Percentiles rank a stretch among this genome's conserved stretches.
phyloP scores from a whole-genome alignment of 1,140 invertebrate species.

The Sinonovacula constricta region DNA sequence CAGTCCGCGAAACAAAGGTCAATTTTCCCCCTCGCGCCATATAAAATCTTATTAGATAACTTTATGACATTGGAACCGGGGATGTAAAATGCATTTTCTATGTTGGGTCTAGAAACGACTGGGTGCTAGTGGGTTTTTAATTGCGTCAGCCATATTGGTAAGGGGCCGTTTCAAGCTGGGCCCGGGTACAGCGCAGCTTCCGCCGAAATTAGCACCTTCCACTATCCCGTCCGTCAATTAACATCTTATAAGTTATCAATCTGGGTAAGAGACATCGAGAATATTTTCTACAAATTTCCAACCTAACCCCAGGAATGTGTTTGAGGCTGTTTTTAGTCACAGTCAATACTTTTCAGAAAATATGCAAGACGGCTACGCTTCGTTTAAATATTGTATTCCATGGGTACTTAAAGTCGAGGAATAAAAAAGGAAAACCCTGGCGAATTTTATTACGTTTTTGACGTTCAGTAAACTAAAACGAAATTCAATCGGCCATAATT shows the following conservation, averaged over 20 bases:
- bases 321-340: slow-evolving; percentile 13
- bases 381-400: slow-evolving; percentile 29
- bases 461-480: slow-evolving; percentile 44
- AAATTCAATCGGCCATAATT: slow-evolving; percentile 47
- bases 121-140: slow-evolving; percentile 48
- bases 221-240: slow-evolving; percentile 16
- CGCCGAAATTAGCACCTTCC: slow-evolving; percentile 46
- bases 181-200: neutral
- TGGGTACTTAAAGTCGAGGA: slow-evolving; percentile 31
- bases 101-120: too few species aligned
- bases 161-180: slow-evolving; percentile 11
- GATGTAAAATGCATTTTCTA: too few species aligned
- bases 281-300: slow-evolving; percentile 42
- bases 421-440: slow-evolving; percentile 37
- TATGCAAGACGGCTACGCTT: slow-evolving; percentile 19
- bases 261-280: slow-evolving; percentile 17
- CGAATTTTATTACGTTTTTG: slow-evolving; percentile 44
- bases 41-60: too few species aligned
- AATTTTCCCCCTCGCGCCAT: too few species aligned
- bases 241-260: slow-evolving; percentile 20
- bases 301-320: slow-evolving; percentile 44
- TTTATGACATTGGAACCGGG: too few species aligned
- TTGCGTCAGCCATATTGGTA: slow-evolving; percentile 47
- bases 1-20: too few species aligned
- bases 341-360: too few species aligned